Percentiles rank a stretch among this genome's conserved stretches.
phyloP scores from a whole-genome alignment of 2,797 vertebrate species.

The Apodemus agrarius region DNA sequence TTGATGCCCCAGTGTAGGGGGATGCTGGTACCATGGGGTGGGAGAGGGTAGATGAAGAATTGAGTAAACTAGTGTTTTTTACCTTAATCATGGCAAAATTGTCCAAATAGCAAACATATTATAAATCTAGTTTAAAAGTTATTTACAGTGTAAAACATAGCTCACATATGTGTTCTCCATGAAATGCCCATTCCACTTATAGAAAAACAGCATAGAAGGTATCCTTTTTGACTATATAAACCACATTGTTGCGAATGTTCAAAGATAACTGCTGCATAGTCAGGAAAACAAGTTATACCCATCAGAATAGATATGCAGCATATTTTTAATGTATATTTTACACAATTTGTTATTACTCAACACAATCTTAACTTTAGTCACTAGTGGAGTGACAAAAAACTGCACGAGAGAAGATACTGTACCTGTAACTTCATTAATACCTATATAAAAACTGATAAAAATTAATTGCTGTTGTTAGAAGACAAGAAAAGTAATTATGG shows the following conservation, averaged over 20 bases:
- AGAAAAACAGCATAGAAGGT: background rate
- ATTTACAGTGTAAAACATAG: background rate
- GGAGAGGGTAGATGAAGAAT: background rate
- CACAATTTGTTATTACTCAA: background rate
- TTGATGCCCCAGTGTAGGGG: too few species aligned
- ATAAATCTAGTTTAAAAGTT: background rate
- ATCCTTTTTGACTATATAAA: background rate
- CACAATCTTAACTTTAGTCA: background rate
- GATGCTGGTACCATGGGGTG: too few species aligned
- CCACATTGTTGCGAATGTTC: background rate
- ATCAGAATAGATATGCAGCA: background rate
- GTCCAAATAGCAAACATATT: background rate
- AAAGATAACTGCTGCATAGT: background rate
- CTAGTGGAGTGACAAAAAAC: background rate
- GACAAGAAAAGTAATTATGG: too few species aligned
- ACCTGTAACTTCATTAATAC: background rate
- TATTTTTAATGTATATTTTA: background rate
- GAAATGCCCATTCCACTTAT: background rate
- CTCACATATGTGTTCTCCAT: fast-evolving
- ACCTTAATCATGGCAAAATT: background rate
- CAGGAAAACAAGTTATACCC: background rate
- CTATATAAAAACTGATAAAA: background rate
- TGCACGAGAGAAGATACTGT: background rate
- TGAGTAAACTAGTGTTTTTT: background rate
- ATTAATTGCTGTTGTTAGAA: background rate